phyloP scores from a whole-genome alignment of 2,888 invertebrate genomes.

The Orgyia antiqua region DNA sequence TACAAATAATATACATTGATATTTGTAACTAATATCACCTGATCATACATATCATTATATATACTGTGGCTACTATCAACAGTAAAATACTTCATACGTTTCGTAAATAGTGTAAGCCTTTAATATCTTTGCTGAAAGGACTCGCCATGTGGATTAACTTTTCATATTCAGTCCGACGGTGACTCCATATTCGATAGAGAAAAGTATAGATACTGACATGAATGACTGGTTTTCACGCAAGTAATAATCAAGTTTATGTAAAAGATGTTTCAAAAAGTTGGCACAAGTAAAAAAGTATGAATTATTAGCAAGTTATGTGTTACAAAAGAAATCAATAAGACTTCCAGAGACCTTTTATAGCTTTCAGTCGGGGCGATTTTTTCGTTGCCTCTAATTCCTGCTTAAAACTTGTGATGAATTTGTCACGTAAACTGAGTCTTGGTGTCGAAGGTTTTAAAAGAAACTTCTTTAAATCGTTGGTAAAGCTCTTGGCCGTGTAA shows the following conservation, averaged over 20 bases:
- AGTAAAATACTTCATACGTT: too few species aligned
- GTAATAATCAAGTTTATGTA: too few species aligned
- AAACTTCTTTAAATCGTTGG: conserved; percentile 70
- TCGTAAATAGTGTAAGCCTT: too few species aligned
- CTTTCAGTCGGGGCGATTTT: conserved; percentile 67
- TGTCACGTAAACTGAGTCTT: conserved; percentile 63
- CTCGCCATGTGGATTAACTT: too few species aligned
- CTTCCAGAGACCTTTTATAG: conserved; percentile 73
- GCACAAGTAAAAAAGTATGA: conserved; percentile 13
- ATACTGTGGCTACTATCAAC: too few species aligned
- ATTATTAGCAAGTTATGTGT: too few species aligned
- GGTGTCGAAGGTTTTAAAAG: conserved; percentile 64
- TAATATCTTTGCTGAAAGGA: too few species aligned
- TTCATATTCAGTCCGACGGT: too few species aligned
- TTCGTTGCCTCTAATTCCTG: conserved; percentile 68
- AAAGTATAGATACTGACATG: too few species aligned
- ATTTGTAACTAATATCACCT: conserved; percentile 1
- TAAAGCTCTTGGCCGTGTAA: conserved; percentile 73
- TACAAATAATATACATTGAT: conserved; percentile 9
- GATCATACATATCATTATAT: too few species aligned
- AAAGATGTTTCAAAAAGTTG: conserved; percentile 13
- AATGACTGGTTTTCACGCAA: too few species aligned
- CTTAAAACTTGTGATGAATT: conserved; percentile 68
- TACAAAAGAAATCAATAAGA: conserved; percentile 69
- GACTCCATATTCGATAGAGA: too few species aligned